phyloP scores from a whole-genome alignment of 2,797 vertebrate species.

The Zalophus californianus region DNA sequence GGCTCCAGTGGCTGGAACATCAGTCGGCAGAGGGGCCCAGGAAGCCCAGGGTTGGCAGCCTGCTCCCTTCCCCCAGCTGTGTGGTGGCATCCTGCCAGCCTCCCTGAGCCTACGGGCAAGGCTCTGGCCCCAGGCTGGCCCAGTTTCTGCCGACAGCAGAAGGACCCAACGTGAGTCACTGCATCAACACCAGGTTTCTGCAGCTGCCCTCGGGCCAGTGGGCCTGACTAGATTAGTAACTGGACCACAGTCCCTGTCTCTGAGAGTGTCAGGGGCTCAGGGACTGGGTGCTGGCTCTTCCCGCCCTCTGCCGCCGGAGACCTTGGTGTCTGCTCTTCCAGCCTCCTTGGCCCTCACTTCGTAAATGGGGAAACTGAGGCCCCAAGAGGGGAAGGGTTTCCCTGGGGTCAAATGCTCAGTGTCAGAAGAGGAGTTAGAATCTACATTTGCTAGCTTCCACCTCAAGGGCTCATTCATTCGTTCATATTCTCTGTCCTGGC shows the following conservation, averaged over 20 bases:
- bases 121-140: constrained; percentile 60
- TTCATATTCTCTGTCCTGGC: neutral
- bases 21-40: neutral
- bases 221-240: constrained; percentile 69
- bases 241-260: constrained; percentile 69
- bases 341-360: neutral
- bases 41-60: neutral
- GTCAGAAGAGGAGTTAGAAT: neutral
- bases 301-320: neutral
- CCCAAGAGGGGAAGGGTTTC: neutral
- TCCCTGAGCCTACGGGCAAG: neutral
- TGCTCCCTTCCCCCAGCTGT: constrained; percentile 16
- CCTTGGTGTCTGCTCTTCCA: neutral
- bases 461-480: neutral
- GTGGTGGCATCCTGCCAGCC: constrained; percentile 35
- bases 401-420: neutral
- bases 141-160: constrained; percentile 72
- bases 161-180: neutral
- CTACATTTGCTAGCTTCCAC: neutral
- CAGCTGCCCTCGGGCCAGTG: constrained; percentile 61
- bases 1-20: neutral
- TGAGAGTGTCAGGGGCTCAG: neutral
- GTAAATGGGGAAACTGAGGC: constrained; percentile 43
- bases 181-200: constrained; percentile 51
- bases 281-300: neutral